A percentile compares a stretch with the other conserved stretches of the same genome.
phyloP scores from a whole-genome alignment of 2,888 invertebrate genomes.

The Apamea crenata region DNA sequence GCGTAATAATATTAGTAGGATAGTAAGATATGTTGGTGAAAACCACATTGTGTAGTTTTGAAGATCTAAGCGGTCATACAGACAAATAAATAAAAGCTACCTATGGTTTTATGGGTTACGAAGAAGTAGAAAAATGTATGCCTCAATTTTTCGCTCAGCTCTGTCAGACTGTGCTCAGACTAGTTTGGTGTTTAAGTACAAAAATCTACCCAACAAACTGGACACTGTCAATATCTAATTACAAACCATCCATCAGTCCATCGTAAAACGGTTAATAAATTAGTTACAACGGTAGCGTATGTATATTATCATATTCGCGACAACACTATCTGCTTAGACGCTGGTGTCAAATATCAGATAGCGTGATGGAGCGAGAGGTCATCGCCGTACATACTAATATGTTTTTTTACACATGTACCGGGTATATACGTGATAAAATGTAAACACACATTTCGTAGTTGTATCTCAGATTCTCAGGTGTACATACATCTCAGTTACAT shows the following conservation, averaged over 20 bases:
- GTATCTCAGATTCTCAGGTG: background rate
- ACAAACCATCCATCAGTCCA: constrained; percentile 30
- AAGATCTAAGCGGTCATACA: too few species aligned
- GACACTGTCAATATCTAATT: constrained; percentile 28
- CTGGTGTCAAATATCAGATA: constrained; percentile 19
- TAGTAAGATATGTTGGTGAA: too few species aligned
- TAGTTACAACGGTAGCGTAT: constrained; percentile 44
- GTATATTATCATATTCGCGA: constrained; percentile 5
- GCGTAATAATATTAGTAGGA: too few species aligned
- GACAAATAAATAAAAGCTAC: background rate
- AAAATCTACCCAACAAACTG: constrained; percentile 13
- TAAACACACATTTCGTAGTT: constrained; percentile 9
- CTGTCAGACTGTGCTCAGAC: too few species aligned
- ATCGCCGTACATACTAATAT: constrained; percentile 12
- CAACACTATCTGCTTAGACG: background rate
- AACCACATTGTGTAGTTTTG: too few species aligned
- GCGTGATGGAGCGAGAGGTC: constrained; percentile 24
- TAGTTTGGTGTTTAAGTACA: background rate
- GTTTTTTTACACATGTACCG: background rate
- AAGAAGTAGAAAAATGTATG: background rate
- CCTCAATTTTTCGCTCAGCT: background rate
- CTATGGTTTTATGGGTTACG: background rate
- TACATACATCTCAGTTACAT: too few species aligned
- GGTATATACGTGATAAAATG: constrained; percentile 23
- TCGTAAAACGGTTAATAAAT: constrained; percentile 25